Base-by-base conservation (phyloP, 2,113 vertebrate species). In the Barnardius zonarius region DNA sequence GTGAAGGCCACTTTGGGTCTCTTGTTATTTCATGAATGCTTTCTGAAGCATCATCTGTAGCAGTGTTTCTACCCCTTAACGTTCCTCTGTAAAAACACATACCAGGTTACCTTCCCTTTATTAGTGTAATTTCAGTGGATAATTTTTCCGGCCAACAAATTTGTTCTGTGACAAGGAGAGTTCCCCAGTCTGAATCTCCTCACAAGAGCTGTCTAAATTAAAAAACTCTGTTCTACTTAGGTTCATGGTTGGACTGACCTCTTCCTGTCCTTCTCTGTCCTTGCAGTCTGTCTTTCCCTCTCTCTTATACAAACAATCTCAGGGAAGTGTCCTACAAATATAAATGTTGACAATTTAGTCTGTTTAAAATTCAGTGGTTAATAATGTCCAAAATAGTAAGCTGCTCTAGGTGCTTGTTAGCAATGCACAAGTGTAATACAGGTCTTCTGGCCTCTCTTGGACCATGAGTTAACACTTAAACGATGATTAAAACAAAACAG, bases 321-420 rank as follows among this genome's bases (percentile, higher is more conserved):
- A 41, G 24, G 67, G 61, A 86, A 83, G 43, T 51, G 88, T 75
- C 35, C 55, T 54, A 64, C 76, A 84, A 90, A 78, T 68, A 82
- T 49, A 95, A 93, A 93, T 3, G 4, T 30, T 48, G 72, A 41
- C 18, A 92, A 90, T 86, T 90, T 96, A 51, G 6, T 88, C 85
- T 92, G 20, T 43, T 95, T 93, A 94, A 92, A 95, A 96, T 96
- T 96, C 94, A 55, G 79, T 83, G 75, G 79, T 91, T 94, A 93
- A 93, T 84, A 96, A 90, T 52, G 76, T 93, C 90, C 83, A 86
- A 88, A 95, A 81, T 24, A 68, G 27, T 68, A 48, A 66, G 15
- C 48, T 78, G 69, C 61, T 76, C 55, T 91, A 69, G 80, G 70
- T 92, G 83, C 88, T 89, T 93, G 80, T 93, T 94, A 96, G 92